These are phyloP conservation scores for Dasysyrphus albostriatus DNA, from an alignment of 2,888 invertebrate species.

Conservation along the genomic window DNA sequence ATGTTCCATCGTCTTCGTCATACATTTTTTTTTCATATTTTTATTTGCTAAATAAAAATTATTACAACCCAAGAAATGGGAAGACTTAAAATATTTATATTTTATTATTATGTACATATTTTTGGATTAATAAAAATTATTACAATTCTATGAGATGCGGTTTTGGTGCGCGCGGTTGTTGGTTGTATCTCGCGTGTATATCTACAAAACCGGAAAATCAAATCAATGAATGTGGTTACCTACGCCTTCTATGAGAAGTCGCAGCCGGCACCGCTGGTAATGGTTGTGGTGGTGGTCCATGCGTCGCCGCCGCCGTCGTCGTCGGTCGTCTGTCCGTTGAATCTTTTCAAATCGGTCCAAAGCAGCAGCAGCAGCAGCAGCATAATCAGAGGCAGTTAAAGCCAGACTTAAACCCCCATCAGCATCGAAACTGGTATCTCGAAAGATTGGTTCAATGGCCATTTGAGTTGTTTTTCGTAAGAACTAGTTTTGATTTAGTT, in stretches of 20 bases:
- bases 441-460: constrained; percentile 67
- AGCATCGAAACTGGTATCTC: constrained; percentile 58
- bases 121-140: constrained; percentile 61
- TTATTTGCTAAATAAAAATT: constrained; percentile 10
- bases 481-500: constrained; percentile 20
- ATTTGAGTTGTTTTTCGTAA: constrained; percentile 59
- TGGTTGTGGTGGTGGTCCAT: neutral
- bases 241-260: constrained; percentile 31
- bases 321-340: neutral
- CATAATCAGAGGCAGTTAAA: constrained; percentile 40
- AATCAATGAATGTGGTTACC: constrained; percentile 52
- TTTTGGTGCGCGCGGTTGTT: constrained; percentile 2
- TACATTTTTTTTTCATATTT: neutral
- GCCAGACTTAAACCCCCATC: constrained; percentile 9
- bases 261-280: constrained; percentile 27
- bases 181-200: neutral
- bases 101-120: constrained; percentile 30
- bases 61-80: neutral
- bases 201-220: constrained; percentile 60
- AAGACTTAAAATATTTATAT: neutral
- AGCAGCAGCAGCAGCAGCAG: constrained; percentile 10
- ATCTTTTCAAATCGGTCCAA: neutral
- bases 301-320: neutral
- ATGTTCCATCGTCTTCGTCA: constrained; percentile 20
- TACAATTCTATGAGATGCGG: constrained; percentile 45